A percentile compares a stretch with the other conserved stretches of the same genome.
These are phyloP conservation scores for Drosophila kambysellisi DNA, from an alignment of 2,888 invertebrate genomes.

Conservation along the genomic window DNA sequence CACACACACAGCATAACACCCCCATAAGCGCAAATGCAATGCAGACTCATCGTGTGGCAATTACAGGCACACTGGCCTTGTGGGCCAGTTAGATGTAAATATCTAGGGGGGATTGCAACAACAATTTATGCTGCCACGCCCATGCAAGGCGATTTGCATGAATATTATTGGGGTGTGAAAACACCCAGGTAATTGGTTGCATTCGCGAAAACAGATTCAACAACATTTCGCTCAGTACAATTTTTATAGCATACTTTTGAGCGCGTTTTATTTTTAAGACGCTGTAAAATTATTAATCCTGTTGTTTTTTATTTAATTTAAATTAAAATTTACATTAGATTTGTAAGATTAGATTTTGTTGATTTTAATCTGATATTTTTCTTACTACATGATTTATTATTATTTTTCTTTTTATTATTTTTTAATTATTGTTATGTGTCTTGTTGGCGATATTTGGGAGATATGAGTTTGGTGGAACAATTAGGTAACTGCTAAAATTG, in stretches of 20 bases:
- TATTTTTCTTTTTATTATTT: too few relatives aligned
- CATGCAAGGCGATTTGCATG: constrained; percentile 53
- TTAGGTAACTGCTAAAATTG: constrained; percentile 30
- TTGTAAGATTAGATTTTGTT: neutral
- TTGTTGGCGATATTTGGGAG: constrained; percentile 4
- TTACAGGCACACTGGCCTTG: constrained; percentile 32
- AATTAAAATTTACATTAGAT: neutral
- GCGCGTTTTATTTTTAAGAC: neutral
- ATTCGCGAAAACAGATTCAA: constrained; percentile 35
- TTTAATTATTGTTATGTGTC: too few relatives aligned
- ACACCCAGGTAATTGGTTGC: constrained; percentile 45
- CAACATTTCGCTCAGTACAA: neutral
- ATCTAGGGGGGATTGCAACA: neutral
- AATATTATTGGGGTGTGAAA: constrained; percentile 50
- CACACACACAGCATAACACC: neutral
- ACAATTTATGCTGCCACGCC: constrained; percentile 41
- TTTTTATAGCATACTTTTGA: neutral
- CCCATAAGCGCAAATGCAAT: constrained; percentile 24
- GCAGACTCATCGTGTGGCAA: constrained; percentile 47
- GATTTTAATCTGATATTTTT: neutral
- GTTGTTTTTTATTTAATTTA: neutral
- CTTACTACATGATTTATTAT: neutral
- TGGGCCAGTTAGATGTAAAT: neutral
- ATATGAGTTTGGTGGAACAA: constrained; percentile 40
- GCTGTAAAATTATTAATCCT: neutral